Base-by-base conservation (phyloP, 2,797 vertebrate genomes). In the Thamnophis elegans region DNA sequence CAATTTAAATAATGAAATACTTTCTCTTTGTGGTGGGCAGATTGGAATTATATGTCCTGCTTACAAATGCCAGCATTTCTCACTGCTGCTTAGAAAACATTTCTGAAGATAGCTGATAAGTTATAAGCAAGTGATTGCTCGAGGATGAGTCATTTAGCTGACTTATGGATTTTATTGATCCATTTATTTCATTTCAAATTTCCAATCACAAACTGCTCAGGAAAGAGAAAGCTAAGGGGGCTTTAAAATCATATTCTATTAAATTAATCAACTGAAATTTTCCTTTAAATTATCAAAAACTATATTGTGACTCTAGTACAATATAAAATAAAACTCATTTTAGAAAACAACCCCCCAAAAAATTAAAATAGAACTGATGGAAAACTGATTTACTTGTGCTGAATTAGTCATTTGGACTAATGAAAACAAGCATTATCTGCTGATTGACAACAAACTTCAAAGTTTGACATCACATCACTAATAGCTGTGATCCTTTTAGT, bases 1-100 rank as follows among this genome's bases (percentile, higher is more conserved):
- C 73, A 89, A 94, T 95, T 96, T 94, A 92, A 94, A 86, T 92
- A 89, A 94, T 95, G 65, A 92, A 56, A 94, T 85, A 91, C 36
- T 5, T 90, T 93, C 73, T 94, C 85, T 53, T 94, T 92, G 88
- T 91, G 82, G 86, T 73, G 87, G 60, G 85, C 26, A 25, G 6
- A 90, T 82, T 93, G 88, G 94, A 95, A 95, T 6, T 92, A 7
- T 28, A 60, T 92, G 60, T 85, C 8, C 14, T 36, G n/a, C 42
- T 92, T 93, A 85, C 73, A 78, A 94, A 91, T 92, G 85, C 0
- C 8, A 90, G 5, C 58, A 59, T 73, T 92, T 92, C 7, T 91
- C 95, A 13, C 62, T 89, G 56, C 25, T 91, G 73, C n/a, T 86
- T 92, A 94, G 89, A 1, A 89, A 88, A 91, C 18, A 86, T 87